phyloP scores from a whole-genome alignment of 2,113 vertebrate genomes.

The Piprites chloris region DNA sequence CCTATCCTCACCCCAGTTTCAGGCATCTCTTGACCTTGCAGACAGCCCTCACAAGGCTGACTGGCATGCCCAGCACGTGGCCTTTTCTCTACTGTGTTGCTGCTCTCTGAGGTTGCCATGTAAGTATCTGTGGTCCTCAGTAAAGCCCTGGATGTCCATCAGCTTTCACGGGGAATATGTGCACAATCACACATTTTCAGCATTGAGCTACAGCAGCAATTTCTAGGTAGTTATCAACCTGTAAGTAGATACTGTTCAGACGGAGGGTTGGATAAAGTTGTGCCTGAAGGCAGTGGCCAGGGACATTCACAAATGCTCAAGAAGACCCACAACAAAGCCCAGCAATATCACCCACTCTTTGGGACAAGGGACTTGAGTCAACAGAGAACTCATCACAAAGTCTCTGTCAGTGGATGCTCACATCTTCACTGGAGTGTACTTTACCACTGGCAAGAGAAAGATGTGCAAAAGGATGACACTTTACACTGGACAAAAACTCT shows the following conservation, averaged over 20 bases:
- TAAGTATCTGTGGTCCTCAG: background rate
- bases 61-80: fast-evolving
- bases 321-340: background rate
- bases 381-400: background rate
- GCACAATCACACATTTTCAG: background rate
- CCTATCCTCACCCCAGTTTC: background rate
- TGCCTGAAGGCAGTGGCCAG: background rate
- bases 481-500: background rate
- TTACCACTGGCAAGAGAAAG: background rate
- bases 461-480: background rate
- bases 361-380: background rate
- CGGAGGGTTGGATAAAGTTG: background rate
- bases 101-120: background rate
- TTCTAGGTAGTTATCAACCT: background rate
- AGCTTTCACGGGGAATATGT: background rate
- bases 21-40: background rate
- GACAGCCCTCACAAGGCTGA: background rate
- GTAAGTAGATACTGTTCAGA: background rate
- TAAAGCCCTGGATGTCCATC: background rate
- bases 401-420: background rate
- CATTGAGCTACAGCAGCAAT: background rate
- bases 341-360: background rate
- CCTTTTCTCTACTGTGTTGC: background rate
- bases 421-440: background rate
- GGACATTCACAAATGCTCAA: background rate